A percentile compares a stretch with the other conserved stretches of the same genome.
Evolutionary conservation across 2,888 invertebrate genomes (phyloP).

Genomic region (Agrochola macilenta): DNA sequence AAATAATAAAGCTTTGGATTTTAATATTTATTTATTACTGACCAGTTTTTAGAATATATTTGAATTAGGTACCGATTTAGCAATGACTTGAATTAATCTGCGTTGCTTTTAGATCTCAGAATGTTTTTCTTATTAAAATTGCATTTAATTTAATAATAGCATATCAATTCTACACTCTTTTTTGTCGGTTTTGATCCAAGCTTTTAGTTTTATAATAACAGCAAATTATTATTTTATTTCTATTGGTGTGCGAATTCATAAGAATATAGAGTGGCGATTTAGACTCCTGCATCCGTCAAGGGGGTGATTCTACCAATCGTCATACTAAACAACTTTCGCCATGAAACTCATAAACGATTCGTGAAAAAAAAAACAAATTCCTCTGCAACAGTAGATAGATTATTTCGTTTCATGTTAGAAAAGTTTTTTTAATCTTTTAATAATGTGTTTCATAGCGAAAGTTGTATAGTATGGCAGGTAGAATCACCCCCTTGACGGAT

Average conservation of each 20-base stretch:
- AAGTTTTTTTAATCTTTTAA: too few species aligned
- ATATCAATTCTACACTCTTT: background rate
- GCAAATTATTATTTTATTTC: background rate
- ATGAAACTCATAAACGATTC: too few species aligned
- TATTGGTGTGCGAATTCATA: background rate
- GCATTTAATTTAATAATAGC: background rate
- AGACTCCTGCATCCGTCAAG: too few species aligned
- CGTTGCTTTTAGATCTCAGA: background rate
- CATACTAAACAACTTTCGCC: too few species aligned
- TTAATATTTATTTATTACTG: conserved; percentile 7
- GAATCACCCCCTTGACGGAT: too few species aligned
- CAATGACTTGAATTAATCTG: background rate
- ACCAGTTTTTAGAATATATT: background rate
- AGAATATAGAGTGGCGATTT: too few species aligned
- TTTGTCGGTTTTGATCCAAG: background rate
- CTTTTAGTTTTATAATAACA: background rate
- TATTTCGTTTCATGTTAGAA: too few species aligned
- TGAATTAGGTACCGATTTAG: background rate
- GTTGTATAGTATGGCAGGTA: too few species aligned
- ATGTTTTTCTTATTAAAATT: background rate
- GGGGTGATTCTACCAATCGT: too few species aligned
- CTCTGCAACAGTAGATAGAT: too few species aligned
- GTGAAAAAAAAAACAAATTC: too few species aligned
- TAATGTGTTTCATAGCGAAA: too few species aligned
- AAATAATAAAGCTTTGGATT: conserved; percentile 1